Base-by-base conservation (phyloP, 2,797 vertebrate species). In the Apogon hyalosoma region DNA sequence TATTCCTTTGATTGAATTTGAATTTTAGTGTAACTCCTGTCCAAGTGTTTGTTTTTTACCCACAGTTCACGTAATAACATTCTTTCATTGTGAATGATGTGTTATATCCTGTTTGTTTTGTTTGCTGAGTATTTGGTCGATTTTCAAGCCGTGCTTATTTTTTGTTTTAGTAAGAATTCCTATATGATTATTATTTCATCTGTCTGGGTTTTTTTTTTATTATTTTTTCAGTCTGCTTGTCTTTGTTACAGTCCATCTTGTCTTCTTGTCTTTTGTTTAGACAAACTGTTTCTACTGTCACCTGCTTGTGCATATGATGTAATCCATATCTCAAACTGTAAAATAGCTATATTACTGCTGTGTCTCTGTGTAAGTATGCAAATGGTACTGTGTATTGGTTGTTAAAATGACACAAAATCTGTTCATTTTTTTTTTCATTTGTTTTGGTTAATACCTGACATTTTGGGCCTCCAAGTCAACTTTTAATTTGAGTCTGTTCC, bases 71-170 rank as follows among this genome's bases (percentile, higher is more conserved):
- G 42, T 60, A 83, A 88, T 87, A 86, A 82, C 36, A 24, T 62
- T 49, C 76, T 83, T 73, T 82, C 51, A 16, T 40, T 55, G 33
- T 79, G 75, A 88, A 69, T 63, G 62, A 41, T 33, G 3, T 66
- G 63, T 84, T 63, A 83, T 84, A 76, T 85, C 79, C 80, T 85
- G 73, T 82, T 84, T 73, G 33, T 79, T 59, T 40, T 50, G 55
- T 16, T 39, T 2, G 28, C 64, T 61, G 61, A 47, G 24, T 39
- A 48, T 7, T 61, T 69, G 11, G 66, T 50, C 16, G 47, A 33
- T 43, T 59, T 16, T 41, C 11, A 6, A 11, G 19, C 19, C 49
- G 52, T n/a, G 21, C 46, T 57, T 49, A 36, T 10, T 33, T 46
- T 40, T 62, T 15, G 60, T 14, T n/a, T n/a, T n/a, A n/a, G 54